phyloP scores from a whole-genome alignment of 2,113 vertebrate genomes.

The Gallinago undulata region DNA sequence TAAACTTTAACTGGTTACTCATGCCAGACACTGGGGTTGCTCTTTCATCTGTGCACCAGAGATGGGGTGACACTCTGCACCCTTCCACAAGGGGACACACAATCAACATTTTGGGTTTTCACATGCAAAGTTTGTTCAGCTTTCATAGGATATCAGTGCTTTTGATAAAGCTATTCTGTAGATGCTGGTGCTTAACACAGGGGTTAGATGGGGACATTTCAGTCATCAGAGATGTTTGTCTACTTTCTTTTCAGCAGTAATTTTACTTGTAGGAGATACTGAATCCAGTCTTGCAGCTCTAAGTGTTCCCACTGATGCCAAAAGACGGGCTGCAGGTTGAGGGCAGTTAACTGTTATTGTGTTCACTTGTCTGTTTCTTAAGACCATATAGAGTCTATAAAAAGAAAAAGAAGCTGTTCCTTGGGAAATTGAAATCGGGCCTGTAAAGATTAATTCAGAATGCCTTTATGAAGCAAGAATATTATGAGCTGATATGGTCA shows the following conservation, averaged over 20 bases:
- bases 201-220: not conserved
- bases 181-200: not conserved
- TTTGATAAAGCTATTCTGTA: not conserved
- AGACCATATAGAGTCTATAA: not conserved
- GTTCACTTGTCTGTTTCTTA: constrained; percentile 12
- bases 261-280: not conserved
- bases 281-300: not conserved
- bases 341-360: constrained; percentile 7
- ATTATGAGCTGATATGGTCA: not conserved
- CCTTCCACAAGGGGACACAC: not conserved
- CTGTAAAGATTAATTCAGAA: not conserved
- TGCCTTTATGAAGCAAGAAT: not conserved
- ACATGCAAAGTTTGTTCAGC: rapidly evolving
- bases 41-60: not conserved
- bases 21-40: not conserved
- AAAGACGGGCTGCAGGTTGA: not conserved
- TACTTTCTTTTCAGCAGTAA: not conserved
- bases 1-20: not conserved
- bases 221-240: not conserved
- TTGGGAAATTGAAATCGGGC: constrained; percentile 5
- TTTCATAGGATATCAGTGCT: not conserved
- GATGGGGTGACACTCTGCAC: no score
- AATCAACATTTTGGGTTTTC: not conserved
- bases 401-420: not conserved
- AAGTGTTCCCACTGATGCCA: not conserved